A percentile compares a stretch with the other conserved stretches of the same genome.
These are phyloP conservation scores for Ommatoiulus sabulosus DNA, from an alignment of 2,888 invertebrate species.

Conservation along the genomic window DNA sequence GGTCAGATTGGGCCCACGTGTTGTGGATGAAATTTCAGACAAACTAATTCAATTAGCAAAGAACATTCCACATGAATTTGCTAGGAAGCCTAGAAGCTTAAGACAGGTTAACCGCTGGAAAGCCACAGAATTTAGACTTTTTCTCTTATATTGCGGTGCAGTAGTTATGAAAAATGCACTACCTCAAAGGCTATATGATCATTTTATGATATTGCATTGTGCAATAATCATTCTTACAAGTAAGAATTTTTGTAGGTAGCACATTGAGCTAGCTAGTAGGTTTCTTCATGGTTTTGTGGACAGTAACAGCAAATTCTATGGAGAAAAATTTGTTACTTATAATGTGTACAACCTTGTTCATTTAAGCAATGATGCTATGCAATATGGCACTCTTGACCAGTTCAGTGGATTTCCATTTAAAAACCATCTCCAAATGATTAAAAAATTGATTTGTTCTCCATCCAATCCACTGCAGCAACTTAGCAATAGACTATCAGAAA, in stretches of 20 bases:
- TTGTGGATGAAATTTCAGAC: neutral
- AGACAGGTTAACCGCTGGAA: slow-evolving; percentile 2
- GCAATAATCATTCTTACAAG: slow-evolving; percentile 8
- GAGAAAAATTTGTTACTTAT: neutral
- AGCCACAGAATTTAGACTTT: neutral
- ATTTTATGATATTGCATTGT: slow-evolving; percentile 24
- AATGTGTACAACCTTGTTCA: slow-evolving; percentile 49
- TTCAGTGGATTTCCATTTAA: slow-evolving; percentile 50
- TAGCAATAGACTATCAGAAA: neutral
- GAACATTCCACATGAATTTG: neutral
- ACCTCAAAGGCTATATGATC: neutral
- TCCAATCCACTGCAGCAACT: neutral
- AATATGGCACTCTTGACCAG: neutral
- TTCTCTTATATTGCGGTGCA: neutral
- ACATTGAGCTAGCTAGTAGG: neutral
- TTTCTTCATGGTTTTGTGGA: neutral
- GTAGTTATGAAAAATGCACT: neutral
- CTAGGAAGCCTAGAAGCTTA: neutral
- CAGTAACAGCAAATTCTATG: neutral
- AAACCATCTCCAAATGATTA: neutral
- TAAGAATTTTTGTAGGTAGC: neutral
- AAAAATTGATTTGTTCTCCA: neutral
- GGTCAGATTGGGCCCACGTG: neutral
- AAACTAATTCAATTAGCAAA: neutral
- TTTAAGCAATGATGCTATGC: neutral